phyloP scores from a whole-genome alignment of 1,140 invertebrate species.

The Lucilia cuprina region DNA sequence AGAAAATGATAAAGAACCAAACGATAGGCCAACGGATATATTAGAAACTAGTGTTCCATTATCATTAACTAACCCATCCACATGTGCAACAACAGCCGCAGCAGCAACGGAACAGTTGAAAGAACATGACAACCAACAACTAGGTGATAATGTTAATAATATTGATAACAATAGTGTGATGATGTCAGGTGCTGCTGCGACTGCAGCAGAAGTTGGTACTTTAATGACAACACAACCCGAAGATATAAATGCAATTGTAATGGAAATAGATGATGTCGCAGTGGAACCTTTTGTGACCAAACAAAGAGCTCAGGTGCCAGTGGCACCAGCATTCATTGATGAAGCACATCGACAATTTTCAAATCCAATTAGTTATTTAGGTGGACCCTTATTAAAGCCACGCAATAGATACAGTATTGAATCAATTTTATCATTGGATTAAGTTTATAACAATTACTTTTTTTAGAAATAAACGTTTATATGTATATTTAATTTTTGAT shows the following conservation, averaged over 20 bases:
- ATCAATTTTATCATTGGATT: conserved; percentile 76
- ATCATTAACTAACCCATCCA: background rate
- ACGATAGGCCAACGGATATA: background rate
- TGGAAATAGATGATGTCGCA: conserved; percentile 39
- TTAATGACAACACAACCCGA: conserved; percentile 23
- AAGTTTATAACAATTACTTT: conserved; percentile 43
- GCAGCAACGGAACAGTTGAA: background rate
- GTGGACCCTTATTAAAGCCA: conserved; percentile 67
- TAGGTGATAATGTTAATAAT: background rate
- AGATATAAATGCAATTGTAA: conserved; percentile 37
- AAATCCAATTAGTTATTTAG: conserved; percentile 77
- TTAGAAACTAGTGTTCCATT: background rate
- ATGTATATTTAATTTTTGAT: background rate
- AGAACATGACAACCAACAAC: background rate
- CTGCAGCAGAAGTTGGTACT: background rate
- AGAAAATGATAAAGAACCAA: conserved; percentile 7
- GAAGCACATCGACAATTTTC: conserved; percentile 67
- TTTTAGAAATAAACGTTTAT: background rate
- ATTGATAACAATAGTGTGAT: background rate
- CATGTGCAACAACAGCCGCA: background rate
- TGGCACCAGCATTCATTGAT: conserved; percentile 46
- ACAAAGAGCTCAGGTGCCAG: conserved; percentile 9
- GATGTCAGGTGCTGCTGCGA: background rate
- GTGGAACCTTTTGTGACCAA: conserved; percentile 38
- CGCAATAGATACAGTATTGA: conserved; percentile 70